These are phyloP conservation scores for Apostichopus japonicus DNA, from an alignment of 35 echinoderm and acorn worm species.

Conservation along the genomic window DNA sequence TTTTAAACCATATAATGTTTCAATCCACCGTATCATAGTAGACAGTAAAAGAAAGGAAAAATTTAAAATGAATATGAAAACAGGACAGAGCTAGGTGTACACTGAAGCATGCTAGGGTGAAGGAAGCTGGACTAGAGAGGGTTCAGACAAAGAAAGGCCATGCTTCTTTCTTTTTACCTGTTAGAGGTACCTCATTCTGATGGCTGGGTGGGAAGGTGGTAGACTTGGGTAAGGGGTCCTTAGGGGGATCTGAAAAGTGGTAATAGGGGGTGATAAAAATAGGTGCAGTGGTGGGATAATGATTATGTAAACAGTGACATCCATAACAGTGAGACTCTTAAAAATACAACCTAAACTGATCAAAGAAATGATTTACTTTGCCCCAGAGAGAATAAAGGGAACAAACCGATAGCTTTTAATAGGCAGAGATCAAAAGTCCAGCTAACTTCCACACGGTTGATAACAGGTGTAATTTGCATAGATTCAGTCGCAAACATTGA, in stretches of 20 bases:
- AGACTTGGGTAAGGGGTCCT: slow-evolving; percentile 22
- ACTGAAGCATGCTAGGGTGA: not conserved
- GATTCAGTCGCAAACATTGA: too few relatives aligned
- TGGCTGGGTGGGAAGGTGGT: slow-evolving; percentile 22
- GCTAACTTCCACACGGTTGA: too few relatives aligned
- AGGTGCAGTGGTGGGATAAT: not conserved
- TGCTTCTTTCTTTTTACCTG: slow-evolving; percentile 22
- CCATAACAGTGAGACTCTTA: too few relatives aligned
- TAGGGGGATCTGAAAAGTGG: not conserved
- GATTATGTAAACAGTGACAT: not conserved
- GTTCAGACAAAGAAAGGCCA: not conserved
- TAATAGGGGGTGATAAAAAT: not conserved
- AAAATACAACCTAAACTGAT: too few relatives aligned
- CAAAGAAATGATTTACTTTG: too few relatives aligned
- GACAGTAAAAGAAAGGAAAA: not conserved
- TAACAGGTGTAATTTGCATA: too few relatives aligned
- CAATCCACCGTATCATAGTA: not conserved
- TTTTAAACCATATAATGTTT: not conserved
- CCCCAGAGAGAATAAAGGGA: too few relatives aligned
- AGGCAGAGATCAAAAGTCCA: too few relatives aligned
- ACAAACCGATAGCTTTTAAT: too few relatives aligned
- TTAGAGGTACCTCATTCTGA: slow-evolving; percentile 39
- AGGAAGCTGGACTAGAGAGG: not conserved
- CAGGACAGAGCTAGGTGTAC: not conserved
- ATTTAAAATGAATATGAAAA: not conserved